Evolutionary conservation across 1,140 invertebrate species (phyloP), one percentile per base, ranked within the genome.

Genomic region (Carposina sasakii): DNA sequence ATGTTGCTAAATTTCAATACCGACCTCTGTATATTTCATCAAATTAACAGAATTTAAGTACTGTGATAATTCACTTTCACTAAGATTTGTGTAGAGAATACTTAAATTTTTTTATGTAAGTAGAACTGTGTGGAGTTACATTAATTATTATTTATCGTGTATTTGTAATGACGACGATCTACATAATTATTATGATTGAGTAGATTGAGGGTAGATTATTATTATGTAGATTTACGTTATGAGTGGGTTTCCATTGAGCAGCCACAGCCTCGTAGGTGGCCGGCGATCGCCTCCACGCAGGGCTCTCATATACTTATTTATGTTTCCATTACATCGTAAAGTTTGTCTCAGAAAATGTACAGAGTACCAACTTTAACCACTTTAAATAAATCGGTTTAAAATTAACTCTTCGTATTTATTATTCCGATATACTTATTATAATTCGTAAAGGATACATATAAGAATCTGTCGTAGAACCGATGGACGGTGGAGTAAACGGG

Each of bases 331-430:
- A 65, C 34, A 54, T 56, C 54, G 46, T 71, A 67, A 40, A 50
- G 63, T 67, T 64, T 57, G 64, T 71, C 68, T 57, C 61, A 60
- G 52, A 67, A 54, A 67, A 64, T 71, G 60, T 71, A 68, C 60
- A 42, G 67, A 64, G 65, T 72, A 63, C 57, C 59, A 76, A 71
- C 55, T 69, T 68, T 68, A 68, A 71, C 59, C 63, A 65, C 60
- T 74, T 74, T 73, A 67, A 79, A 79, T 76, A 75, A 79, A 79
- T 75, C 67, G 62, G 39, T 76, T 79, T 67, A 50, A 71, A 61
- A 66, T 58, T 63, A 48, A 63, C 48, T 20, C 55, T 52, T 68
- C 28, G 62, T 75, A 55, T 74, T 57, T 63, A 55, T 74, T 65
- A 10, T 26, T 47, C 31, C 13, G 3, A 20, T 36, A 10, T 41